Evolutionary conservation across 2,797 vertebrate species (phyloP).

Genomic region (Luscinia luscinia): DNA sequence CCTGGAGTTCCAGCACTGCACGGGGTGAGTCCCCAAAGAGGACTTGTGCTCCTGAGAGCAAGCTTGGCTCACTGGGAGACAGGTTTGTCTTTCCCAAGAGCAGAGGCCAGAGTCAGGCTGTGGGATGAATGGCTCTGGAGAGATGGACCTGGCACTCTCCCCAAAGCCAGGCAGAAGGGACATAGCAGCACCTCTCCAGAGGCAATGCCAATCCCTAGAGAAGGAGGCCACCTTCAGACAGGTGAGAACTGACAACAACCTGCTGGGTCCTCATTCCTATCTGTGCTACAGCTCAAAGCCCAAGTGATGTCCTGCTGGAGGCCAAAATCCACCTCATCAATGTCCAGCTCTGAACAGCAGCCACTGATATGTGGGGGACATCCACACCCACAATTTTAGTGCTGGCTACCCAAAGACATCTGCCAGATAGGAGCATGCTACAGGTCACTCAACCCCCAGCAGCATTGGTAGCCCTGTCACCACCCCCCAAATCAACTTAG

Average conservation of each 20-base stretch:
- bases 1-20: neutral
- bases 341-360: neutral
- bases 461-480: neutral
- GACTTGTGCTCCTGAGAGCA: neutral
- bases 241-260: rapidly evolving
- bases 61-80: too few species aligned
- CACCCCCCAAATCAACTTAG: neutral
- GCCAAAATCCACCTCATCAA: neutral
- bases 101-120: neutral
- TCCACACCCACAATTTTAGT: neutral
- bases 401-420: neutral
- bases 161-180: neutral
- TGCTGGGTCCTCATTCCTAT: neutral
- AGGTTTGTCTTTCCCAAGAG: neutral
- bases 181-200: neutral
- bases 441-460: neutral
- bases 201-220: neutral
- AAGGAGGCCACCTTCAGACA: neutral
- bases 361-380: rapidly evolving
- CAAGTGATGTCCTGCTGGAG: neutral
- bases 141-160: too few species aligned
- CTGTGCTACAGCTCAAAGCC: neutral
- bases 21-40: neutral
- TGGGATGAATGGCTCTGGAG: neutral
- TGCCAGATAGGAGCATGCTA: neutral